These are phyloP conservation scores for Flabesymbios commensalis DNA, from an alignment of 2,888 invertebrate genomes.

Conservation along the genomic window DNA sequence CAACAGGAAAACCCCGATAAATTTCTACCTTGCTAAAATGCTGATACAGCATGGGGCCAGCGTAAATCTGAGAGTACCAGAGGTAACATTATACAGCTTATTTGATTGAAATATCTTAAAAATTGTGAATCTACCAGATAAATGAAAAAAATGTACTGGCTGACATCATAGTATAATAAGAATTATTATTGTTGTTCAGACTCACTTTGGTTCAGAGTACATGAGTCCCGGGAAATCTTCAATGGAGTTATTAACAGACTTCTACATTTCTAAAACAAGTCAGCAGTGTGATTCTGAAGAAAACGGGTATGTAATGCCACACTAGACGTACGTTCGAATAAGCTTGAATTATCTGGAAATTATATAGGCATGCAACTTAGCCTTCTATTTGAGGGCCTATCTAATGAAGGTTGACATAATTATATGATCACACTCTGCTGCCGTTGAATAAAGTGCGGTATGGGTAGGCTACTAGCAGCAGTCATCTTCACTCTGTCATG, in stretches of 20 bases:
- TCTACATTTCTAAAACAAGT: conserved; percentile 47
- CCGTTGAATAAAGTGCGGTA: too few relatives aligned
- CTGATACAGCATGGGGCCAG: conserved; percentile 51
- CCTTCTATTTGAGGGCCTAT: too few relatives aligned
- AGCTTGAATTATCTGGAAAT: too few relatives aligned
- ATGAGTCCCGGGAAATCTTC: conserved; percentile 51
- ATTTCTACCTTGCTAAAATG: conserved; percentile 48
- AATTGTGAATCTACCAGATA: neutral
- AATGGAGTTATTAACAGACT: conserved; percentile 48
- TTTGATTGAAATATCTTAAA: conserved; percentile 34
- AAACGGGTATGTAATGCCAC: neutral
- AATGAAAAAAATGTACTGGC: neutral
- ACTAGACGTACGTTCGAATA: neutral
- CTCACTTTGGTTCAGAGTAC: conserved; percentile 51
- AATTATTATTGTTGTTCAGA: conserved; percentile 38
- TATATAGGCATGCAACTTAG: too few relatives aligned
- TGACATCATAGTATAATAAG: neutral
- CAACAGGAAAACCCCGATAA: conserved; percentile 37
- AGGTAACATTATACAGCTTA: conserved; percentile 10
- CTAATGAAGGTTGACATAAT: too few relatives aligned
- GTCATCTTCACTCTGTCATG: too few relatives aligned
- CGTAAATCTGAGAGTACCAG: conserved; percentile 51
- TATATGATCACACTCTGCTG: too few relatives aligned
- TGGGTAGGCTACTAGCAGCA: too few relatives aligned
- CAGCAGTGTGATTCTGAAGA: neutral